Percentiles rank a stretch among this genome's conserved stretches.
These are phyloP conservation scores for Chionoecetes opilio DNA, from an alignment of 1,140 invertebrate genomes.

Conservation along the genomic window DNA sequence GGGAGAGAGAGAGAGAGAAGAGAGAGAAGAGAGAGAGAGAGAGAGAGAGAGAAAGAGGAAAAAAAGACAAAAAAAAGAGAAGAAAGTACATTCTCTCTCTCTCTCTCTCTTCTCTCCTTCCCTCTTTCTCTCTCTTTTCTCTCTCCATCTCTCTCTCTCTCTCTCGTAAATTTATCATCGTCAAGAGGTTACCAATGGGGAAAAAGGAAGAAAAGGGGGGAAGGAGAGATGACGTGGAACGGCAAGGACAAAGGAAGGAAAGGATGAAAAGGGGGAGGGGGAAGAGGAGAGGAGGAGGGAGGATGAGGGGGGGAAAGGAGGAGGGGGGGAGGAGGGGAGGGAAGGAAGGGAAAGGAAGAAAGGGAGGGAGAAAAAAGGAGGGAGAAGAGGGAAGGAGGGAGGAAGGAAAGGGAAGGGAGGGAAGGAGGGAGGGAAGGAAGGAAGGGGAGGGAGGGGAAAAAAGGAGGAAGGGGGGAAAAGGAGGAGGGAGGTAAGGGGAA, in stretches of 20 bases:
- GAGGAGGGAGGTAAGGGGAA: background rate
- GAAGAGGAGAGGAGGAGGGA: background rate
- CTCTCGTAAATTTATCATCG: too few relatives aligned
- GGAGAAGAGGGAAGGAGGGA: background rate
- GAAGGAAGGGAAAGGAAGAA: background rate
- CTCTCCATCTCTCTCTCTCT: too few relatives aligned
- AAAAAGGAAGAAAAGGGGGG: too few relatives aligned
- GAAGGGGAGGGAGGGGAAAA: background rate
- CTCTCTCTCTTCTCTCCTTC: too few relatives aligned
- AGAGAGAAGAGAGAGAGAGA: background rate
- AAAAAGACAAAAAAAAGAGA: background rate
- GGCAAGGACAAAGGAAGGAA: background rate
- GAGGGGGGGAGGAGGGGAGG: background rate
- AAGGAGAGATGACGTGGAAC: background rate
- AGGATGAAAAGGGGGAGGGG: background rate
- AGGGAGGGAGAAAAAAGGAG: background rate
- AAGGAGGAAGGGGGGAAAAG: background rate
- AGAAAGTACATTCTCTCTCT: background rate
- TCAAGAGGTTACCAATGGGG: too few relatives aligned
- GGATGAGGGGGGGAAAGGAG: too few relatives aligned
- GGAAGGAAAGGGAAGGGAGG: background rate
- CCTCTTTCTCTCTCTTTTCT: too few relatives aligned
- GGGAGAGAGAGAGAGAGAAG: slow-evolving; percentile 66
- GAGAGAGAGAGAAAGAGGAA: background rate
- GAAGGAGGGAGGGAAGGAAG: background rate